These are phyloP conservation scores for Torymus aiolomorphi DNA, from an alignment of 2,888 invertebrate species.

Conservation along the genomic window DNA sequence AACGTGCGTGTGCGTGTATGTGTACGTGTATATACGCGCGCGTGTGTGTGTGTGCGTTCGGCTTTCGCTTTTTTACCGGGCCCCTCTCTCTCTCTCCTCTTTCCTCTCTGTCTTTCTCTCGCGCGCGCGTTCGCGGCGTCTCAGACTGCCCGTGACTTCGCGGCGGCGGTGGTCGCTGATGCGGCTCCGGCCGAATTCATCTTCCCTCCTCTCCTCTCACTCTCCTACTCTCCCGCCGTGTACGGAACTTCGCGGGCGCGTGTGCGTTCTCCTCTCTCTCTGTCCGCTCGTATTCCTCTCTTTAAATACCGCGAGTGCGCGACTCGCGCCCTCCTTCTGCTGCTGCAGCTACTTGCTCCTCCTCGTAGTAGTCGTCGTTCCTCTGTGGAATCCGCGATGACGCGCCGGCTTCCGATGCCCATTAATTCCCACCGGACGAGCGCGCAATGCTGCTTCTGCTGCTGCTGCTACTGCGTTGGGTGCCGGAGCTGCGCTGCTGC, in stretches of 20 bases:
- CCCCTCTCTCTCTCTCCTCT: constrained; percentile 20
- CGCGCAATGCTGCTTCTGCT: neutral
- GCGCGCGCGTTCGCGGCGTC: constrained; percentile 24
- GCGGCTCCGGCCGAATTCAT: constrained; percentile 29
- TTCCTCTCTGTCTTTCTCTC: constrained; percentile 1
- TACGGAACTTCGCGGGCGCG: too few species aligned
- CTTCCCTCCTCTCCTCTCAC: neutral
- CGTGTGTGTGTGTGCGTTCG: too few species aligned
- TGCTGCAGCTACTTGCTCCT: constrained; percentile 1
- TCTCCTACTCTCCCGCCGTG: too few species aligned
- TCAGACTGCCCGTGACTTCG: constrained; percentile 19
- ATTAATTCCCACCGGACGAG: constrained; percentile 32
- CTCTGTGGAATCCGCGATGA: constrained; percentile 29
- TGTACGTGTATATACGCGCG: too few species aligned
- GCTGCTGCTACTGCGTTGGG: neutral
- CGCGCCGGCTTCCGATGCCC: constrained; percentile 30
- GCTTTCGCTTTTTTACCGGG: too few species aligned
- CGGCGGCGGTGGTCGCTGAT: neutral
- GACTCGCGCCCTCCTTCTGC: neutral
- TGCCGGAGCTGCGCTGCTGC: too few species aligned
- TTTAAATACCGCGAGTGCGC: constrained; percentile 30
- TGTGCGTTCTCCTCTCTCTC: too few species aligned
- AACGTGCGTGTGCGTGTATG: too few species aligned
- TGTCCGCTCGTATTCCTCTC: neutral
- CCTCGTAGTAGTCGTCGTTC: neutral